These are phyloP conservation scores for Epizoanthus stellaris DNA, from an alignment of 92 coral and sea anemone genomes.

Conservation along the genomic window DNA sequence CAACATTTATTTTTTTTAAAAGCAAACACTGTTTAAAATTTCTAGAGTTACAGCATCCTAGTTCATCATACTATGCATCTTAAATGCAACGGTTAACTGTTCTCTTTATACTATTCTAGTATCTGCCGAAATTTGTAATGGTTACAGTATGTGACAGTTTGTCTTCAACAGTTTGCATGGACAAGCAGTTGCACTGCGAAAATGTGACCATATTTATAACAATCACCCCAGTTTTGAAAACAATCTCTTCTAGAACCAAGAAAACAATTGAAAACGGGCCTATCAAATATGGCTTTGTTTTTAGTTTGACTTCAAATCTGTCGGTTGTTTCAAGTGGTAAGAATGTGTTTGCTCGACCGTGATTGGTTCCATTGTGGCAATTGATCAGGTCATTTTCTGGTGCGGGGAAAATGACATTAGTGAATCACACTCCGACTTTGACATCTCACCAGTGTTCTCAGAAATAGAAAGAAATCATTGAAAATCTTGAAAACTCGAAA, in stretches of 20 bases:
- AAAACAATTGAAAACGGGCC: not conserved
- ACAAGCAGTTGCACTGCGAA: too few relatives aligned
- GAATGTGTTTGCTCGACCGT: constrained; percentile 21
- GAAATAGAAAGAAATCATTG: not conserved
- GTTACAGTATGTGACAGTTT: too few relatives aligned
- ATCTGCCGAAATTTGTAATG: too few relatives aligned
- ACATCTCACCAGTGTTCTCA: constrained; percentile 16
- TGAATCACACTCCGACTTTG: constrained; percentile 23
- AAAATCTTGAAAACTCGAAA: constrained; percentile 13
- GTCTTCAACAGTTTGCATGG: too few relatives aligned
- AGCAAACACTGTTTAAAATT: too few relatives aligned
- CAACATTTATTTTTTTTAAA: too few relatives aligned
- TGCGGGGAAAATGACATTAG: constrained; percentile 33
- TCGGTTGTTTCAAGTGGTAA: constrained; percentile 21
- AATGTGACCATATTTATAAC: not conserved
- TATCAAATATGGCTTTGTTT: not conserved
- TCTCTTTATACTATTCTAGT: too few relatives aligned
- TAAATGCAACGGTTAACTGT: too few relatives aligned
- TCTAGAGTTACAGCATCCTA: too few relatives aligned
- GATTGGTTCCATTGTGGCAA: constrained; percentile 32
- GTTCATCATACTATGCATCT: too few relatives aligned
- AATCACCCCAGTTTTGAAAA: not conserved
- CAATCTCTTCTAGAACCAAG: not conserved
- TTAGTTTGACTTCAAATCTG: constrained; percentile 4
- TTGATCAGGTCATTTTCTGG: constrained; percentile 35